A percentile compares a stretch with the other conserved stretches of the same genome.
phyloP scores from a whole-genome alignment of 2,888 invertebrate genomes.

The Cosmorhoe ocellata region DNA sequence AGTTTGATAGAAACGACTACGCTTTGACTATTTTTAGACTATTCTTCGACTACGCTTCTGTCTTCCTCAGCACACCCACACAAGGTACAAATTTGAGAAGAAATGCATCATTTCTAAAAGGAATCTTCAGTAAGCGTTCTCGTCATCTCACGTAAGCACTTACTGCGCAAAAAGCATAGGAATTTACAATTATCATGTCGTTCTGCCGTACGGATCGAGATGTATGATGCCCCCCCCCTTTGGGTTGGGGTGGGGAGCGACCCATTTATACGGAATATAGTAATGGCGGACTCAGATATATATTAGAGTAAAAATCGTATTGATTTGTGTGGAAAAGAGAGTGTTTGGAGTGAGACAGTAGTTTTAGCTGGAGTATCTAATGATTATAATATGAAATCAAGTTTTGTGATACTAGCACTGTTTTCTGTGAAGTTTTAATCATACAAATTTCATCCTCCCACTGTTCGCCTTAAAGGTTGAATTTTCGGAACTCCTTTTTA shows the following conservation, averaged over 20 bases:
- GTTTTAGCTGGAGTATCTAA: background rate
- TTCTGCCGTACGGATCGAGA: constrained; percentile 53
- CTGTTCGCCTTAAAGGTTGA: too few species aligned
- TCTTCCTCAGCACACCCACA: background rate
- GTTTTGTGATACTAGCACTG: too few species aligned
- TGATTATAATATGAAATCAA: too few species aligned
- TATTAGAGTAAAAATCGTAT: constrained; percentile 47
- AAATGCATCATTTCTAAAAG: constrained; percentile 46
- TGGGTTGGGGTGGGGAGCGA: constrained; percentile 42
- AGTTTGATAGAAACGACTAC: too few species aligned
- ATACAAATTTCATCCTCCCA: too few species aligned
- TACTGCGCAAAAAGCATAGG: constrained; percentile 41
- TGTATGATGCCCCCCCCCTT: constrained; percentile 44
- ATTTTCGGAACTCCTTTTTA: too few species aligned
- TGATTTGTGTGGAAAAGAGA: constrained; percentile 35
- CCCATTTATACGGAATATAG: constrained; percentile 63
- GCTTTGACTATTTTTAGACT: too few species aligned
- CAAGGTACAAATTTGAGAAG: background rate
- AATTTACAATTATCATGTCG: constrained; percentile 54
- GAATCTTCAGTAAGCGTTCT: constrained; percentile 15
- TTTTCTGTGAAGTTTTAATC: too few species aligned
- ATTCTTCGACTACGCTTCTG: background rate
- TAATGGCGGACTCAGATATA: constrained; percentile 48
- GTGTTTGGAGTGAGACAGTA: background rate
- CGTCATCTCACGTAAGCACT: constrained; percentile 19